These are phyloP conservation scores for Liasis olivaceus DNA, from an alignment of 2,797 vertebrate species.

Conservation along the genomic window DNA sequence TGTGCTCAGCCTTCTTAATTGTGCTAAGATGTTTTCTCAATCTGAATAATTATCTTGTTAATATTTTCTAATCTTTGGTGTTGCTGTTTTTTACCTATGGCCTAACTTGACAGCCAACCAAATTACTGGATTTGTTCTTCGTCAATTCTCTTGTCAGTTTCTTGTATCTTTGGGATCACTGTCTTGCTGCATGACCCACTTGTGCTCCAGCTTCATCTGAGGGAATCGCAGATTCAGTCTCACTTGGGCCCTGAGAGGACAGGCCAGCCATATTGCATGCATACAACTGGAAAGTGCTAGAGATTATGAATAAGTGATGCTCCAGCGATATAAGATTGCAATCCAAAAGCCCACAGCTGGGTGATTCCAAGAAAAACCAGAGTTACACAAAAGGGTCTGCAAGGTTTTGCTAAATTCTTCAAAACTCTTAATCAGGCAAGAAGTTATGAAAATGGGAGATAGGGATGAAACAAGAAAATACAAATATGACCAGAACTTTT, in stretches of 20 bases:
- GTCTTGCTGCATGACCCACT: no score
- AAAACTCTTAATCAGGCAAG: no score
- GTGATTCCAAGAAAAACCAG: no score
- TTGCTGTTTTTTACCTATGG: background rate
- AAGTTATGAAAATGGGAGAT: no score
- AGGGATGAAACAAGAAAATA: no score
- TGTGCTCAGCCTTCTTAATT: background rate
- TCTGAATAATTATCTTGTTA: background rate
- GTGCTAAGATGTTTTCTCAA: background rate
- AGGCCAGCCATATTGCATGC: background rate
- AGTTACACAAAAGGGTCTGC: no score
- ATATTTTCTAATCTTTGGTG: background rate
- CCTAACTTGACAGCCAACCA: no score
- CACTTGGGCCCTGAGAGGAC: background rate
- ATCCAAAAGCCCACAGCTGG: no score
- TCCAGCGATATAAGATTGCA: background rate
- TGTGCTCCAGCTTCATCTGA: background rate
- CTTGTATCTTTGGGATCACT: background rate
- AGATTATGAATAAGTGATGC: background rate
- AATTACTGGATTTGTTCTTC: background rate
- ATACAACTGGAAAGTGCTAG: background rate
- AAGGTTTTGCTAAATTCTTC: no score
- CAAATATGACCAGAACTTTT: no score
- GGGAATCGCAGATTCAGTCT: background rate
- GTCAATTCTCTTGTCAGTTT: background rate